These are phyloP conservation scores for Hedya salicella DNA, from an alignment of 2,888 invertebrate species.

Conservation along the genomic window DNA sequence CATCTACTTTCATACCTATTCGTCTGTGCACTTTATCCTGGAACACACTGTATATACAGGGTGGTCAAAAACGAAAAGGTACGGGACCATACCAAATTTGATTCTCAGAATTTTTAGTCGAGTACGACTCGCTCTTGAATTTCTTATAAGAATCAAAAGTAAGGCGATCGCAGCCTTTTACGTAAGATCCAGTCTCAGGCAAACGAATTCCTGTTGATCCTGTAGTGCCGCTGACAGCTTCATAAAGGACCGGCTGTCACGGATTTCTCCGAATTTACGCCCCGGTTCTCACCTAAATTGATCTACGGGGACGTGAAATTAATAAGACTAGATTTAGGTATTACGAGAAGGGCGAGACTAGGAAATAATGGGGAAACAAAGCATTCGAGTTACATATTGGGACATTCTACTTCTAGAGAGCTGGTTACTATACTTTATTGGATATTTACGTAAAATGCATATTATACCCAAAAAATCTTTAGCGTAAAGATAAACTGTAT, in stretches of 20 bases:
- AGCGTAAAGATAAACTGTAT: too few species aligned
- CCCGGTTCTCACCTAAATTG: constrained; percentile 15
- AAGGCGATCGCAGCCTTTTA: constrained; percentile 14
- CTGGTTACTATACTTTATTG: too few species aligned
- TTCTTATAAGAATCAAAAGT: constrained; percentile 1
- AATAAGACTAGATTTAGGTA: constrained; percentile 16
- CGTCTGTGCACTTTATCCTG: too few species aligned
- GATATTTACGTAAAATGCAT: too few species aligned
- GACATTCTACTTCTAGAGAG: too few species aligned
- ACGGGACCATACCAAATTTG: too few species aligned
- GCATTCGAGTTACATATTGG: background rate
- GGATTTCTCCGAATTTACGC: constrained; percentile 26
- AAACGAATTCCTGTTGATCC: constrained; percentile 19
- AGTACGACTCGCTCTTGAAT: too few species aligned
- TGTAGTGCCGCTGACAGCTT: constrained; percentile 27
- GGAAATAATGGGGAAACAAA: constrained; percentile 1
- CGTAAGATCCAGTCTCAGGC: constrained; percentile 14
- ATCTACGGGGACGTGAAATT: constrained; percentile 22
- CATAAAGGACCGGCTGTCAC: constrained; percentile 28
- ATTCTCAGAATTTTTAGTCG: too few species aligned
- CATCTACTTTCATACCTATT: too few species aligned
- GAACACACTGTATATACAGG: too few species aligned
- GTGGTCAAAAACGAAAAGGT: too few species aligned
- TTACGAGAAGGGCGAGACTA: background rate
- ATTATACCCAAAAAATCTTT: too few species aligned